Evolutionary conservation across 2,888 invertebrate genomes (phyloP), one percentile per base, ranked within the genome.

Genomic region (Cordilura impudica): DNA sequence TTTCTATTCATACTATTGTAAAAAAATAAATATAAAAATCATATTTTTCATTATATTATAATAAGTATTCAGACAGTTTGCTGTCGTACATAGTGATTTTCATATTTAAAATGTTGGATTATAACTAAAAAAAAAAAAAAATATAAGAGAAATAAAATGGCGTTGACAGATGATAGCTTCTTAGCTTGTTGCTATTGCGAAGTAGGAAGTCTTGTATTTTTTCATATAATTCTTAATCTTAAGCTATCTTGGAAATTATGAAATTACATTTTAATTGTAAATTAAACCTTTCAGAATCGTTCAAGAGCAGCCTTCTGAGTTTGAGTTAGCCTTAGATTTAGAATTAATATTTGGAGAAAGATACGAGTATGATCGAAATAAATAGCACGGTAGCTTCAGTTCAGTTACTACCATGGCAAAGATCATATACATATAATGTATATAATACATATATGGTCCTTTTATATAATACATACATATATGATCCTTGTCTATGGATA

Each of bases 101-200:
- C 47, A 19, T 73, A 78, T 73, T 47, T 31, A 65, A 78, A 51
- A 65, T 76, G 73, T 49, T 65, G 26, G 35, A 58, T 78, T 72
- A 35, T 49, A 26, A 63, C 19, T 26, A 49, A 31, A 21, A 12
- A 3, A 16, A 45, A 14, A 6, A 14, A 54, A 19, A 51, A 35
- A 51, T n/a, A 51, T 43, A 56, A 19, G 14, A 19, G 35, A 47
- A 43, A 53, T 23, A 39, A 43, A 73, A 70, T 73, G 69, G 53
- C 58, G 63, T 73, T 73, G 78, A 65, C 78, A 78, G 78, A 35
- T 78, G 60, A 60, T 78, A 69, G 58, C 58, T 63, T 58, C 69
- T 67, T 69, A 43, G 63, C 19, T 58, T 58, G 21, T 39, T n/a
- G 35, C 35, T 39, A n/a, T 39, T 39, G n/a, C n/a, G 35, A 39